A percentile compares a stretch with the other conserved stretches of the same genome.
Evolutionary conservation across 2,113 vertebrate genomes (phyloP).

Genomic region (Puntigrus tetrazona): DNA sequence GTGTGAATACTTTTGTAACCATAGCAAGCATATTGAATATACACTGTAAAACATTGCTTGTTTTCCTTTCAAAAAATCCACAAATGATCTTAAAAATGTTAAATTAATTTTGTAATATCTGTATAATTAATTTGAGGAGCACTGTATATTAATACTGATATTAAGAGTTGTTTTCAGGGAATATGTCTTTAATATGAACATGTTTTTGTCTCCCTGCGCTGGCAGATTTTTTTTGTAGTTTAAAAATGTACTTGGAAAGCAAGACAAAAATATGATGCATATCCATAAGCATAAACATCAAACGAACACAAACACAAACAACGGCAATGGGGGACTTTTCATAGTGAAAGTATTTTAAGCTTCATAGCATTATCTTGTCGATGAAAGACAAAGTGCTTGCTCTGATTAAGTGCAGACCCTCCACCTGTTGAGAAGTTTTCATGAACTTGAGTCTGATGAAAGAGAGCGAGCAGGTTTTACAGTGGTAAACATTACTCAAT

Average conservation of each 20-base stretch:
- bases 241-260: neutral
- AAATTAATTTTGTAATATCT: too few relatives aligned
- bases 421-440: constrained; percentile 34
- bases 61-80: neutral
- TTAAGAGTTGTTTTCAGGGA: neutral
- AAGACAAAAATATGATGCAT: neutral
- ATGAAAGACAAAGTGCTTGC: constrained; percentile 36
- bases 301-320: neutral
- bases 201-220: neutral
- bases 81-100: neutral
- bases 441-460: neutral
- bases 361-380: constrained; percentile 18
- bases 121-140: neutral
- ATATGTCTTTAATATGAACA: neutral
- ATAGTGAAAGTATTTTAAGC: constrained; percentile 33
- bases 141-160: neutral
- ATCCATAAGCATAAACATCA: neutral
- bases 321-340: neutral
- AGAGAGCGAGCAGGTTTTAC: constrained; percentile 28
- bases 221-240: neutral
- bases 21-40: constrained; percentile 38
- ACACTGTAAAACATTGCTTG: neutral
- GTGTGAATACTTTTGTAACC: constrained; percentile 55
- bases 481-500: constrained; percentile 13
- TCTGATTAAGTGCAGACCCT: constrained; percentile 14